phyloP scores from a whole-genome alignment of 2,797 vertebrate genomes.

The Eidolon dupreanum region DNA sequence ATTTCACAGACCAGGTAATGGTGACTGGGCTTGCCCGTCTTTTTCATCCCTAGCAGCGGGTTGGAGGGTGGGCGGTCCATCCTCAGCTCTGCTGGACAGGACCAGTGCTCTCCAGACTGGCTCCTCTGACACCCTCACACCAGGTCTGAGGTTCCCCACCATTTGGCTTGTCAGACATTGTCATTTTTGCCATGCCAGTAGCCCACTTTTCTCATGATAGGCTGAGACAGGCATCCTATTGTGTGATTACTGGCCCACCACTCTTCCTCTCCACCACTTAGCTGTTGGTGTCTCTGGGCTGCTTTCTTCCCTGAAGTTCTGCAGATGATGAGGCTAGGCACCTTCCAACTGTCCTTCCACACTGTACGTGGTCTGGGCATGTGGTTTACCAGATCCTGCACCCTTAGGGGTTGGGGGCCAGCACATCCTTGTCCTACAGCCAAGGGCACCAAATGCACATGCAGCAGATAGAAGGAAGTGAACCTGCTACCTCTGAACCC shows the following conservation, averaged over 20 bases:
- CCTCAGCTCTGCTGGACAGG: background rate
- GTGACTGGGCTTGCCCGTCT: background rate
- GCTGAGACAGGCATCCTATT: rapidly evolving
- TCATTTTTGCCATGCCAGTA: too few relatives aligned
- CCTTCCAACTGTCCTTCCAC: background rate
- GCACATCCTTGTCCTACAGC: background rate
- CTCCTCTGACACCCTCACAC: rapidly evolving
- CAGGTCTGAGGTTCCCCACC: background rate
- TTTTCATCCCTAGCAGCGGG: background rate
- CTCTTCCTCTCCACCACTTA: rapidly evolving
- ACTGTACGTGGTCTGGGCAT: background rate
- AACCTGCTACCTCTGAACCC: background rate
- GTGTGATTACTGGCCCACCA: background rate
- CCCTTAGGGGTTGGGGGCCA: too few relatives aligned
- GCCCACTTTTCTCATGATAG: rapidly evolving
- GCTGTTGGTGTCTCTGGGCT: background rate
- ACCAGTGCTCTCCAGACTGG: background rate
- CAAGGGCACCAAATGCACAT: rapidly evolving
- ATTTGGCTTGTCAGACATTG: background rate
- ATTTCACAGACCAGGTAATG: background rate
- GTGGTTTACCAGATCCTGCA: background rate
- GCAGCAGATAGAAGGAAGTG: background rate
- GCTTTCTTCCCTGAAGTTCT: background rate
- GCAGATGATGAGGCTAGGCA: rapidly evolving
- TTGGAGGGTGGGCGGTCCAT: background rate